Base-by-base conservation (phyloP, 2,888 invertebrate genomes). In the Maniola hyperantus region DNA sequence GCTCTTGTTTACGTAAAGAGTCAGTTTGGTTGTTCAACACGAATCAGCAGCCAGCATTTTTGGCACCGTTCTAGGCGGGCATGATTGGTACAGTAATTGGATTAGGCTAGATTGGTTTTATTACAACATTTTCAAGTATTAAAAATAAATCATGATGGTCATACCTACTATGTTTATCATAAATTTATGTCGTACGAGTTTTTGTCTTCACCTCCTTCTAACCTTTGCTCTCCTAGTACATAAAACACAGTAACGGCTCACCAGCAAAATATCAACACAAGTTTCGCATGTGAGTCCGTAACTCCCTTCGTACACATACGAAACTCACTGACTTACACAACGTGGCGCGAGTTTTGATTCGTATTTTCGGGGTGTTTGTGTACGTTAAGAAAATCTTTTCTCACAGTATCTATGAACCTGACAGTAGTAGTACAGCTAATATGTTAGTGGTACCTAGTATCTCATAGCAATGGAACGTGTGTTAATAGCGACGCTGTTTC, bases 401-500 rank as follows among this genome's bases (percentile, higher is more conserved):
- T 77, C 78, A 79, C 68, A 69, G 72, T 76, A 73, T 73, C 72
- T 75, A 76, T 72, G 67, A 67, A 65, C 64, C 66, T 68, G 53
- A 65, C 62, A 67, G 62, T 64, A 61, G 67, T 69, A 65, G 69
- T 73, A 68, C 59, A 46, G 44, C 71, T 74, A 72, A 73, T 74
- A 76, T 83, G 83, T 85, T 88, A 87, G 87, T 86, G 86, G 88
- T 86, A n/a, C n/a, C n/a, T n/a, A 87, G 89, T 90, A 89, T 90
- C 89, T 90, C 87, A 89, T 88, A 87, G 86, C 85, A 84, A 81
- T 83, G 88, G 86, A 87, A 87, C 88, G 88, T 85, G 91, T 89
- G 91, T 89, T 90, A 90, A 90, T 89, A 88, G 89, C 88, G 83
- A 88, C 87, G 84, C 83, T 85, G 89, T 91, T 92, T 92, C 91